These are phyloP conservation scores for Xenops minutus DNA, from an alignment of 2,797 vertebrate species.

Conservation along the genomic window DNA sequence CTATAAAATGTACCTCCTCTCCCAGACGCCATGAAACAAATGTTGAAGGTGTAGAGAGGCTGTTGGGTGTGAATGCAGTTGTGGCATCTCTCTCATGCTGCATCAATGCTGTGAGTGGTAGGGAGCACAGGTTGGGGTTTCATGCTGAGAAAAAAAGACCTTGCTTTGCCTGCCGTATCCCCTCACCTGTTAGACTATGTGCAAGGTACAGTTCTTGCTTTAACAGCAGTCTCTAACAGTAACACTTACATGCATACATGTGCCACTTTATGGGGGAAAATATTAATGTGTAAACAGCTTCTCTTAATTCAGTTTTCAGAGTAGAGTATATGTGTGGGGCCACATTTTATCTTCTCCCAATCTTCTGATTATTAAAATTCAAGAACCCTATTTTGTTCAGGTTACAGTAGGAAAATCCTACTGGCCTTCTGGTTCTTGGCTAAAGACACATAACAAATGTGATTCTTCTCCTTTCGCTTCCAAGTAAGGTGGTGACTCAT, in stretches of 20 bases:
- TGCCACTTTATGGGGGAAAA: not conserved
- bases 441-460: not conserved
- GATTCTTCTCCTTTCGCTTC: not conserved
- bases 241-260: not conserved
- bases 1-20: not conserved
- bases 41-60: not conserved
- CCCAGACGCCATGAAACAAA: not conserved
- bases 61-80: not conserved
- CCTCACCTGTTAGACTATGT: not conserved
- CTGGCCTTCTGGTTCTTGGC: not conserved
- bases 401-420: not conserved
- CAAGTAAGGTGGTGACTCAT: not conserved
- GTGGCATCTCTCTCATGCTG: not conserved
- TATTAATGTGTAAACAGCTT: not conserved
- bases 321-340: not conserved
- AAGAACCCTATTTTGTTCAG: not conserved
- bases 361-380: not conserved
- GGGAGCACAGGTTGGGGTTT: not conserved
- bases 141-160: not conserved
- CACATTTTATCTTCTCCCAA: not conserved
- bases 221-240: not conserved
- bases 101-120: fast-evolving
- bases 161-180: not conserved
- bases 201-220: not conserved
- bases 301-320: not conserved